Conservation (phyloP, 2,888 invertebrate genomes). For the Bimastos eiseni region DNA sequence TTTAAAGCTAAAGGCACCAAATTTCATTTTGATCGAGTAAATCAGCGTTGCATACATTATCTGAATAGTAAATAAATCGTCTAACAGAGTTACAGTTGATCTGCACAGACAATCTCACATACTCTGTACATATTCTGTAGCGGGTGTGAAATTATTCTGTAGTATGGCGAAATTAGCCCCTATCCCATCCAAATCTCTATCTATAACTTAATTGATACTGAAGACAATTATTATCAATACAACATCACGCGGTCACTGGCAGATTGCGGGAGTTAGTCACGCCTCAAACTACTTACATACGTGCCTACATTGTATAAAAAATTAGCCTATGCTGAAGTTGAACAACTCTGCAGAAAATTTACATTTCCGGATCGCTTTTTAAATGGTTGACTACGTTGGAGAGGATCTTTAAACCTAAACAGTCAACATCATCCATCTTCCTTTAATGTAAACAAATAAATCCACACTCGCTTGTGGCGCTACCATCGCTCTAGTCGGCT, state of each 20-base stretch:
- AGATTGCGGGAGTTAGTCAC: neutral
- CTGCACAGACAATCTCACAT: no score
- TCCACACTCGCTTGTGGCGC: neutral
- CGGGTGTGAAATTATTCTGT: no score
- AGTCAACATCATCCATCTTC: neutral
- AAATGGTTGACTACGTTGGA: conserved; percentile 17
- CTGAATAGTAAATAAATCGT: no score
- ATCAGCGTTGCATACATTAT: no score
- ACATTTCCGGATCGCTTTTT: conserved; percentile 18
- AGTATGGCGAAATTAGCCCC: no score
- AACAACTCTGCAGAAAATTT: neutral
- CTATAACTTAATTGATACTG: neutral
- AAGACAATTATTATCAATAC: neutral
- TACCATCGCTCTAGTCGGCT: neutral
- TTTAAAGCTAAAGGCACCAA: no score
- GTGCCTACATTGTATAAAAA: neutral
- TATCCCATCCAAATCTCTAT: neutral
- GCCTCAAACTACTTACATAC: neutral
- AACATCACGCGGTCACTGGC: neutral
- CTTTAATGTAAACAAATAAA: neutral
- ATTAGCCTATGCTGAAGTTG: neutral
- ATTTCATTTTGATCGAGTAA: no score
- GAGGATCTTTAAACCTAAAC: conserved; percentile 14
- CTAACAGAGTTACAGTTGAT: no score
- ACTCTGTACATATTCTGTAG: no score